Evolutionary conservation across 2,797 vertebrate species (phyloP), one percentile per base, ranked within the genome.

Genomic region (Acanthurus tractus): DNA sequence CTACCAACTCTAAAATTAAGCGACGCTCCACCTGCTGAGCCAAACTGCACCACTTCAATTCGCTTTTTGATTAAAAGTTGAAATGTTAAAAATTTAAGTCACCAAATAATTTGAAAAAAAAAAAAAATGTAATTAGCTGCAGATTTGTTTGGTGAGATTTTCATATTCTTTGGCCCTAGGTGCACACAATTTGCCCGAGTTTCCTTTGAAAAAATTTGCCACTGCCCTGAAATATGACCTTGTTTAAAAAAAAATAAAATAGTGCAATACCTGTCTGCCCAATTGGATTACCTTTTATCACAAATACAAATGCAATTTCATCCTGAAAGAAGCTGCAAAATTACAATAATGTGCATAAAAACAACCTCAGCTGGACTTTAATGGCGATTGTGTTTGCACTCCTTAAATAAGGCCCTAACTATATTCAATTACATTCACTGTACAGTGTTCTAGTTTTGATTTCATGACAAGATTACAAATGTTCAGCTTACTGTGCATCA

Each of bases 291-390:
- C 8, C 17, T 44, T 65, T 54, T 40, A 25, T 34, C 20, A 29
- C 20, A n/a, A 44, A 67, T 45, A 29, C 40, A 73, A 63, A n/a
- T 25, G 2, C 23, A 25, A n/a, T 29, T 25, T 54, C 17, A 73
- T 40, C 40, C 20, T 20, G 15, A 54, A 50, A 56, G 36, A 9
- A 62, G 34, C 22, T 72, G n/a, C 20, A 22, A 44, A 64, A 59
- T 25, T 18, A 17, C 59, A 38, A 25, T 40, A 40, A 53, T 65
- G 38, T 48, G 6, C 48, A 70, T 58, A n/a, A 53, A 8, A 78
- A 55, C 18, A 55, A 68, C 36, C 34, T 50, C 48, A 18, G 29
- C 40, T 54, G 25, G 7, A 18, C 13, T 14, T n/a, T 6, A 2
- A 10, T 12, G 1, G 15, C 4, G 4, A 46, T 25, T 53, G 36